Conservation (phyloP, 2,888 invertebrate species). For the Lordiphosa fenestrarum region DNA sequence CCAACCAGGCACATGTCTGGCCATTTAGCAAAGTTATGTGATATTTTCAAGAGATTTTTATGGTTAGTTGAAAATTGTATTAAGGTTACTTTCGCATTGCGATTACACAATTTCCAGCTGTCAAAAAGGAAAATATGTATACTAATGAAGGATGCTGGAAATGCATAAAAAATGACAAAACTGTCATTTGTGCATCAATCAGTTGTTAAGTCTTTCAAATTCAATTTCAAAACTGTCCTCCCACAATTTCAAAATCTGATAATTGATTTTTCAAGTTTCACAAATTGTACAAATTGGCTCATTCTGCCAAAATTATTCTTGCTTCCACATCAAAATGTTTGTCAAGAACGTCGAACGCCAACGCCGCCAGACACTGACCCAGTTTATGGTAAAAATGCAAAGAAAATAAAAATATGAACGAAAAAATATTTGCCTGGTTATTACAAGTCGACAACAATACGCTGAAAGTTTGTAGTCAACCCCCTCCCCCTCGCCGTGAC, state of each 20-base stretch:
- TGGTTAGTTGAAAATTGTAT: constrained; percentile 15
- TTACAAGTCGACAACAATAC: constrained; percentile 20
- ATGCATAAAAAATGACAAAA: no score
- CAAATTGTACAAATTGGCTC: neutral
- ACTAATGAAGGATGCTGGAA: no score
- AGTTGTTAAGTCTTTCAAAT: no score
- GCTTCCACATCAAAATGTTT: constrained; percentile 35
- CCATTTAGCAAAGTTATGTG: constrained; percentile 57
- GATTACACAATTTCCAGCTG: constrained; percentile 19
- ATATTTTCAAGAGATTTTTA: constrained; percentile 30
- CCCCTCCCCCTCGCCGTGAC: constrained; percentile 1
- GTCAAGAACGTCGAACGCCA: constrained; percentile 36
- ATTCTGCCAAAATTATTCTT: constrained; percentile 15
- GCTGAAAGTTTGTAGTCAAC: constrained; percentile 27
- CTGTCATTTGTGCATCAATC: no score
- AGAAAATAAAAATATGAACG: constrained; percentile 11
- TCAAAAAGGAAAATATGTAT: no score
- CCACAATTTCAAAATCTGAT: no score
- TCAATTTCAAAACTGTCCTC: no score
- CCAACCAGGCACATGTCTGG: constrained; percentile 45
- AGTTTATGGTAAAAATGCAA: constrained; percentile 36
- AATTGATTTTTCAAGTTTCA: no score
- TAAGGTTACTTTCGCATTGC: constrained; percentile 29
- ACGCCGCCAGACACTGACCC: constrained; percentile 49
- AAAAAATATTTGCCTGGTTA: constrained; percentile 30